phyloP scores from a whole-genome alignment of 2,888 invertebrate genomes.

The Zeuzera pyrina region DNA sequence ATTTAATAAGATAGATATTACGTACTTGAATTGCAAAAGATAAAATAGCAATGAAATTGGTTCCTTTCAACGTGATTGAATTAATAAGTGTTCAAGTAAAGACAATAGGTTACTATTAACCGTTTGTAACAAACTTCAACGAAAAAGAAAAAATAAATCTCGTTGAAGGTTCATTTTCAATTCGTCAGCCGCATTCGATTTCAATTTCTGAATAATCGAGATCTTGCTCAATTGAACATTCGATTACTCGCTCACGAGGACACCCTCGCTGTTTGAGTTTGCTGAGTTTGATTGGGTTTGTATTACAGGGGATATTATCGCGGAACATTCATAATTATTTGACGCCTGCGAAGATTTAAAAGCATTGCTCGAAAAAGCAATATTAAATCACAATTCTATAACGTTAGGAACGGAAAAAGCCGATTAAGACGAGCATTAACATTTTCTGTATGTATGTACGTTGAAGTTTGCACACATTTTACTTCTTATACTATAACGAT shows the following conservation, averaged over 20 bases:
- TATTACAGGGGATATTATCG: conserved; percentile 48
- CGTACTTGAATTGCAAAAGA: neutral
- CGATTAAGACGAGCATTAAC: no score
- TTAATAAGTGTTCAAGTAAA: neutral
- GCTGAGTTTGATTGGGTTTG: conserved; percentile 65
- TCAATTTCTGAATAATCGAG: conserved; percentile 66
- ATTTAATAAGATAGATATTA: neutral
- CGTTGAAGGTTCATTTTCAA: conserved; percentile 49
- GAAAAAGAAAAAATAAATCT: conserved; percentile 5
- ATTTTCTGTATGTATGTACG: no score
- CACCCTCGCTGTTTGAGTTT: conserved; percentile 60
- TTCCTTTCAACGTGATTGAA: conserved; percentile 1
- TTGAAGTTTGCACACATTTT: no score
- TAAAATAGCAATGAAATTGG: conserved; percentile 1
- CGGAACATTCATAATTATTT: no score
- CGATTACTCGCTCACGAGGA: conserved; percentile 65
- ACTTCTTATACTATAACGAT: no score
- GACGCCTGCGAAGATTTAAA: no score
- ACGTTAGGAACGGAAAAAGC: no score
- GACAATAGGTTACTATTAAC: no score
- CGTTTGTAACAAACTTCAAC: neutral
- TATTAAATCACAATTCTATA: no score
- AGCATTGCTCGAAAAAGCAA: no score
- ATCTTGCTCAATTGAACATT: conserved; percentile 69
- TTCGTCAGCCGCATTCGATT: conserved; percentile 56